phyloP scores from a whole-genome alignment of 2,113 vertebrate genomes.

The Otolemur garnettii region DNA sequence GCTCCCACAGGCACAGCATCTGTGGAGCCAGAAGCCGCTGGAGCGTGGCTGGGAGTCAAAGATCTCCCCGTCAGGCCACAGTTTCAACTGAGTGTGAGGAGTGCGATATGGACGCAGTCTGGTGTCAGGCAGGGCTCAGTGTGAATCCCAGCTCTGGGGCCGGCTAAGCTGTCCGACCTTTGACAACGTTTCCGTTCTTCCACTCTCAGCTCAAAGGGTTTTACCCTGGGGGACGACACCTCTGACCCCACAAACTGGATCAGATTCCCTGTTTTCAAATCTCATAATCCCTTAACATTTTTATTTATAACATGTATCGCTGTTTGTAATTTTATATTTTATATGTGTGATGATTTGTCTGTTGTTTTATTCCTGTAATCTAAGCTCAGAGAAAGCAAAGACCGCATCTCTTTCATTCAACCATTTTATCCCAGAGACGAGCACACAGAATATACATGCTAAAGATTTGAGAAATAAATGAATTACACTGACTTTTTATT shows the following conservation, averaged over 20 bases:
- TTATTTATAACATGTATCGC: background rate
- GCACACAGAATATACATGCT: background rate
- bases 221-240: background rate
- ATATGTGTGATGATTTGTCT: background rate
- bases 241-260: background rate
- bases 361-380: background rate
- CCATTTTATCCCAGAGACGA: background rate
- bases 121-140: background rate
- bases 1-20: background rate
- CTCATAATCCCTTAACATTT: background rate
- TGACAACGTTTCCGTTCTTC: background rate
- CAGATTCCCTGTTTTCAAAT: background rate
- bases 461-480: constrained; percentile 28
- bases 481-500: background rate
- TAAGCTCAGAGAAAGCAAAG: background rate
- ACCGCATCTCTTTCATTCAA: background rate
- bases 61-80: background rate
- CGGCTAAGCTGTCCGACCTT: background rate
- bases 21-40: background rate
- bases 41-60: background rate
- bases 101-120: background rate
- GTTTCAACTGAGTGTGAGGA: accelerated
- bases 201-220: background rate
- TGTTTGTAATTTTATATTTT: constrained; percentile 9
- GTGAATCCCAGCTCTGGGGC: background rate